Conservation (phyloP, 2,113 vertebrate species). For the Sturnira hondurensis region DNA sequence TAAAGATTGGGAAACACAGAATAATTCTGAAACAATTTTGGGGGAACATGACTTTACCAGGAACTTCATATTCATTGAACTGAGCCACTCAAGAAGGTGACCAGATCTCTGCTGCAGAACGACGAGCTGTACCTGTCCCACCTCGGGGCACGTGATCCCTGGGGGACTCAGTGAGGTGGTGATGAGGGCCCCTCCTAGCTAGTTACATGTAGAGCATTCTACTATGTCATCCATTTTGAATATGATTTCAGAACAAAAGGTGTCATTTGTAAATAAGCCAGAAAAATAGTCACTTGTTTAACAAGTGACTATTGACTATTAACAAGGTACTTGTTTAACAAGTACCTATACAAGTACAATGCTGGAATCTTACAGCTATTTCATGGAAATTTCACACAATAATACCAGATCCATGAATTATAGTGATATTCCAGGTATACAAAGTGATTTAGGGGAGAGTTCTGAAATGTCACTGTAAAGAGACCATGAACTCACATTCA, state of each 20-base stretch:
- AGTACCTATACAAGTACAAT: not conserved
- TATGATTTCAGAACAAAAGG: not conserved
- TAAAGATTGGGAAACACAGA: not conserved
- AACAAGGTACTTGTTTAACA: too few species aligned
- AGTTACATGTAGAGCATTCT: not conserved
- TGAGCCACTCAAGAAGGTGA: not conserved
- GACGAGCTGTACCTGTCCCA: not conserved
- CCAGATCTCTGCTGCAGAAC: not conserved
- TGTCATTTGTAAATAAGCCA: not conserved
- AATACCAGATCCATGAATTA: not conserved
- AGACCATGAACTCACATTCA: not conserved
- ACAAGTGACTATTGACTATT: too few species aligned
- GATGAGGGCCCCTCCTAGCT: not conserved
- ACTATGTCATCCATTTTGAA: not conserved
- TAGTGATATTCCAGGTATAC: not conserved
- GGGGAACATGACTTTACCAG: not conserved
- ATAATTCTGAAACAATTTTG: not conserved
- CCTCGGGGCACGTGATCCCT: not conserved
- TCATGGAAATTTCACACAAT: not conserved
- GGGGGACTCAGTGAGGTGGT: not conserved
- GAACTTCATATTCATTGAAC: not conserved
- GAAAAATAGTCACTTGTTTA: not conserved
- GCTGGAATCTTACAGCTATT: not conserved
- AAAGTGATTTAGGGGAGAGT: not conserved
- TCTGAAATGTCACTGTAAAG: too few species aligned